Conservation (phyloP, 2,797 vertebrate species). For the Rhinophrynus dorsalis region DNA sequence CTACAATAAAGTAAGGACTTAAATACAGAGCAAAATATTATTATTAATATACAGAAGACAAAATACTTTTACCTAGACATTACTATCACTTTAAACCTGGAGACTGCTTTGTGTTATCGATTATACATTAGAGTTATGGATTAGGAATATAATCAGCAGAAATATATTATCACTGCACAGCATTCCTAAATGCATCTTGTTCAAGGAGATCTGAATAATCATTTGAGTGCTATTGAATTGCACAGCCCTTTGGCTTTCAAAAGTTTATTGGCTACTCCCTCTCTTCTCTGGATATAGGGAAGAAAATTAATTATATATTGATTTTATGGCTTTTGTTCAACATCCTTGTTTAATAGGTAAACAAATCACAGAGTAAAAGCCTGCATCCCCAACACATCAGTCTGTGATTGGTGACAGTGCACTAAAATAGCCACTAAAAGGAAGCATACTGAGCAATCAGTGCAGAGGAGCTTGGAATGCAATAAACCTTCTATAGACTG, state of each 20-base stretch:
- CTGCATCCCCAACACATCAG: constrained; percentile 49
- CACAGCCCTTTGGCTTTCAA: too few relatives aligned
- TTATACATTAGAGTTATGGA: constrained; percentile 14
- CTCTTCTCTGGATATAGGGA: too few relatives aligned
- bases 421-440: constrained; percentile 55
- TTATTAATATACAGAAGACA: too few relatives aligned
- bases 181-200: constrained; percentile 6
- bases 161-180: constrained; percentile 26
- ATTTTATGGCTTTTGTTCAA: constrained; percentile 64
- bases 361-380: constrained; percentile 55
- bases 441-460: constrained; percentile 55
- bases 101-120: constrained; percentile 9
- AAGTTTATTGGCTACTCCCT: too few relatives aligned
- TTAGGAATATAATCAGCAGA: constrained; percentile 35
- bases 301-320: constrained; percentile 67
- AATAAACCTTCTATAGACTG: constrained; percentile 52
- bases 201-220: constrained; percentile 30
- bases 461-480: constrained; percentile 55
- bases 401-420: constrained; percentile 53
- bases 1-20: too few relatives aligned
- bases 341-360: constrained; percentile 61
- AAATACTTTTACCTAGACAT: too few relatives aligned
- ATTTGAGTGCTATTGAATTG: constrained; percentile 58
- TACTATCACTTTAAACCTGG: too few relatives aligned
- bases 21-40: too few relatives aligned